These are phyloP conservation scores for Armadillidium nasatum DNA, from an alignment of 1,140 invertebrate genomes.

Conservation along the genomic window DNA sequence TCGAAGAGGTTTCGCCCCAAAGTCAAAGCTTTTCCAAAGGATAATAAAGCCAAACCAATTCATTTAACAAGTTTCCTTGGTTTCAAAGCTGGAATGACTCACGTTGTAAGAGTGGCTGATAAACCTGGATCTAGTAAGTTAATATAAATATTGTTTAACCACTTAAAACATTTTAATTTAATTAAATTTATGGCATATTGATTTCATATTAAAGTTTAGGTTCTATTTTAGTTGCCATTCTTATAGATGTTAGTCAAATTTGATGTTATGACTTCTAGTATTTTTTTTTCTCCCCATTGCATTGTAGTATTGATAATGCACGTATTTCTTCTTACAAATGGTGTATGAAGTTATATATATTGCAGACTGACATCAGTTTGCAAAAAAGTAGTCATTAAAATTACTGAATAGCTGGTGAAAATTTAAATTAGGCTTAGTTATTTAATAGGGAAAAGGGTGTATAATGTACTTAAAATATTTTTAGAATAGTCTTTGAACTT, in stretches of 20 bases:
- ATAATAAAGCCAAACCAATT: constrained; percentile 92
- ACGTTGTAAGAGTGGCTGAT: constrained; percentile 97
- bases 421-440: too few relatives aligned
- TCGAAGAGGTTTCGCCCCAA: constrained; percentile 92
- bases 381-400: too few relatives aligned
- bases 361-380: too few relatives aligned
- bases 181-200: constrained; percentile 47
- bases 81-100: constrained; percentile 99
- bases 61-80: constrained; percentile 97
- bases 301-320: too few relatives aligned
- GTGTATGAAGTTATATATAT: too few relatives aligned
- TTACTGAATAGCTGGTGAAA: too few relatives aligned
- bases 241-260: neutral
- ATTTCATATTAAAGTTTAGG: neutral
- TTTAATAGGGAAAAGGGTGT: too few relatives aligned
- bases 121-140: constrained; percentile 96
- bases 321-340: too few relatives aligned
- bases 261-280: neutral
- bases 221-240: neutral
- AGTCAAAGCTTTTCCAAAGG: constrained; percentile 99
- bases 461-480: too few relatives aligned
- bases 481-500: too few relatives aligned
- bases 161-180: constrained; percentile 48
- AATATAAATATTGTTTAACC: too few relatives aligned
- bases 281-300: too few relatives aligned